phyloP scores from a whole-genome alignment of 53 echinoderm and acorn worm species.

The Holothuria leucospilota region DNA sequence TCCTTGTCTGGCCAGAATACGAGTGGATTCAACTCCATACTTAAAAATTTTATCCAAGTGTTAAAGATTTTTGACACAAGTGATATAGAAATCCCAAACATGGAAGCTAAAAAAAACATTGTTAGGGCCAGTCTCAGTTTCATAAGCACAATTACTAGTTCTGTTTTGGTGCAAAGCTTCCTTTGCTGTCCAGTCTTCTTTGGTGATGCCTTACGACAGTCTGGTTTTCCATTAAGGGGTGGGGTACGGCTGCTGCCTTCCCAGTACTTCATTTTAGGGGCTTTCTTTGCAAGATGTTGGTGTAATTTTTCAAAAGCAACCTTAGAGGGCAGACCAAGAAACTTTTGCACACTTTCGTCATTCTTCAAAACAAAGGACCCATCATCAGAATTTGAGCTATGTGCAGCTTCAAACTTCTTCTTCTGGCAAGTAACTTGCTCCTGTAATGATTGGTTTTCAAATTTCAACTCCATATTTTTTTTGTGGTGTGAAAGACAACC shows the following conservation, averaged over 20 bases:
- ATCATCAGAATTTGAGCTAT: no score
- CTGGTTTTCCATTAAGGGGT: not conserved
- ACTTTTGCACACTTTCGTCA: conserved; percentile 41
- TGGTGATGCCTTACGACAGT: conserved; percentile 20
- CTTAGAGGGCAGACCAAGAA: conserved; percentile 44
- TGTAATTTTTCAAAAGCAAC: conserved; percentile 28
- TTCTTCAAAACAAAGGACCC: no score
- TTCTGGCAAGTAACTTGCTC: no score
- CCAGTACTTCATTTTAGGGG: conserved; percentile 50
- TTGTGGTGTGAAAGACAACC: no score
- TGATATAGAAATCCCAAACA: conserved; percentile 3
- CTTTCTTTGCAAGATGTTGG: conserved; percentile 38
- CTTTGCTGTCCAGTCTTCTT: conserved; percentile 49
- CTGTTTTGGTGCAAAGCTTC: conserved; percentile 5
- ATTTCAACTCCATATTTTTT: no score
- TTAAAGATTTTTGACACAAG: conserved; percentile 34
- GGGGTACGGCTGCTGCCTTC: conserved; percentile 22
- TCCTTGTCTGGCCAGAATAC: conserved; percentile 62
- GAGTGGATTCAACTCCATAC: conserved; percentile 44
- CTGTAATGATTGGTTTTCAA: no score
- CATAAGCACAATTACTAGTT: conserved; percentile 44
- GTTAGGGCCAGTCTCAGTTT: conserved; percentile 51
- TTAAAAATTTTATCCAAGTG: conserved; percentile 68
- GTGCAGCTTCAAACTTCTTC: no score
- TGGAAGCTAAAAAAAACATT: conserved; percentile 17